A percentile compares a stretch with the other conserved stretches of the same genome.
Conservation (phyloP, 2,797 vertebrate species). For the Antrozous pallidus region DNA sequence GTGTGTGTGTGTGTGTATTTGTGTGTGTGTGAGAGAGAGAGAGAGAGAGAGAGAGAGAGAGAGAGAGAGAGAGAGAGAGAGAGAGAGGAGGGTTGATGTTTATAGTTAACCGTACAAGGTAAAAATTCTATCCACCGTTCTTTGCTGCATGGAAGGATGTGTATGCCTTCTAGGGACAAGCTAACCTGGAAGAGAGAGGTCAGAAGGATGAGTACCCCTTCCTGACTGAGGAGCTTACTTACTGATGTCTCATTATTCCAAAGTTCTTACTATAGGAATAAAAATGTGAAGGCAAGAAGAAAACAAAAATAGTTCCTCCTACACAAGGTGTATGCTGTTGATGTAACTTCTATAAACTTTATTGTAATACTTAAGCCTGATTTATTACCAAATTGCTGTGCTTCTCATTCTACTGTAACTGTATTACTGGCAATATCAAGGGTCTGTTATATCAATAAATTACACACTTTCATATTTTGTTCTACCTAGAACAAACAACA, state of each 20-base stretch:
- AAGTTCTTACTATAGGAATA: not conserved
- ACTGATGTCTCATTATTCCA: not conserved
- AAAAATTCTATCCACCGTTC: not conserved
- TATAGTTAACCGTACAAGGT: not conserved
- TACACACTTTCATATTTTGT: not conserved
- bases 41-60: not conserved
- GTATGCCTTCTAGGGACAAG: not conserved
- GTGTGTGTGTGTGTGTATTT: not conserved
- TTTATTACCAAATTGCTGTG: not conserved
- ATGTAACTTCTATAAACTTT: conserved; percentile 41
- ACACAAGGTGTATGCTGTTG: not conserved
- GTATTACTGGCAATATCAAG: not conserved
- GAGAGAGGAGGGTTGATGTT: not conserved
- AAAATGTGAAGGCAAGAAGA: not conserved
- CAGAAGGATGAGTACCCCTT: not conserved
- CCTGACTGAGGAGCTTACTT: not conserved
- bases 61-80: no score
- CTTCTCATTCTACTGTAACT: not conserved
- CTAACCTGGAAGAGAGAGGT: not conserved
- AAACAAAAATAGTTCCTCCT: not conserved
- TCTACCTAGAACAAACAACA: not conserved
- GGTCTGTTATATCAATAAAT: not conserved
- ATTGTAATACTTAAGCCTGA: conserved; percentile 3
- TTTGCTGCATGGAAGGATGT: not conserved
- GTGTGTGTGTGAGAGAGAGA: not conserved